phyloP scores from a whole-genome alignment of 1,140 invertebrate species.

The Lethrus apterus region DNA sequence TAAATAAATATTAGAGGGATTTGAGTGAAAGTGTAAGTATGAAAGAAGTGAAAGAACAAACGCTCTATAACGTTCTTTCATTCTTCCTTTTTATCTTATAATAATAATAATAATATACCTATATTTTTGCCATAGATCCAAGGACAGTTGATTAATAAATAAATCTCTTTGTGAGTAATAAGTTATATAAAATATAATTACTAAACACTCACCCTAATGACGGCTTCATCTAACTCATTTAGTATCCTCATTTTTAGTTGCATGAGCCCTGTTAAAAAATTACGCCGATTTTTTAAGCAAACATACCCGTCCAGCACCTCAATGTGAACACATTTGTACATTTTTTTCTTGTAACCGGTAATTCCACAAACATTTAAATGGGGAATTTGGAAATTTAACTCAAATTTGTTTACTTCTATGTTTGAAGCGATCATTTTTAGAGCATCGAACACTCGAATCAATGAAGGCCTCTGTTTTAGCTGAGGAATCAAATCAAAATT shows the following conservation, averaged over 20 bases:
- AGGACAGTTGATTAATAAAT: too few species aligned
- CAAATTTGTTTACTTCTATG: conserved; percentile 21
- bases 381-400: conserved; percentile 32
- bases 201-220: conserved; percentile 31
- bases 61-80: too few species aligned
- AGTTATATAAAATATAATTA: not conserved
- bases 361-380: conserved; percentile 37
- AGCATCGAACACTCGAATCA: conserved; percentile 24
- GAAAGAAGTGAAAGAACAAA: too few species aligned
- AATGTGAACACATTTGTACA: conserved; percentile 32
- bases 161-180: too few species aligned
- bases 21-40: too few species aligned
- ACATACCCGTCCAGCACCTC: conserved; percentile 37
- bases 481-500: conserved; percentile 22
- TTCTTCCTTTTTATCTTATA: too few species aligned
- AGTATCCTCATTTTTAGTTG: conserved; percentile 34
- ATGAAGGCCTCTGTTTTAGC: conserved; percentile 26
- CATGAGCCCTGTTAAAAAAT: conserved; percentile 32
- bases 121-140: too few species aligned
- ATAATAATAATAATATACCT: too few species aligned
- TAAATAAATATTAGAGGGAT: too few species aligned
- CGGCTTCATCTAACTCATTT: conserved; percentile 26
- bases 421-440: conserved; percentile 20
- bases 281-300: conserved; percentile 30
- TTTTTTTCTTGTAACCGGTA: conserved; percentile 32